phyloP scores from a whole-genome alignment of 2,797 vertebrate species.

The Poeciliopsis infans region DNA sequence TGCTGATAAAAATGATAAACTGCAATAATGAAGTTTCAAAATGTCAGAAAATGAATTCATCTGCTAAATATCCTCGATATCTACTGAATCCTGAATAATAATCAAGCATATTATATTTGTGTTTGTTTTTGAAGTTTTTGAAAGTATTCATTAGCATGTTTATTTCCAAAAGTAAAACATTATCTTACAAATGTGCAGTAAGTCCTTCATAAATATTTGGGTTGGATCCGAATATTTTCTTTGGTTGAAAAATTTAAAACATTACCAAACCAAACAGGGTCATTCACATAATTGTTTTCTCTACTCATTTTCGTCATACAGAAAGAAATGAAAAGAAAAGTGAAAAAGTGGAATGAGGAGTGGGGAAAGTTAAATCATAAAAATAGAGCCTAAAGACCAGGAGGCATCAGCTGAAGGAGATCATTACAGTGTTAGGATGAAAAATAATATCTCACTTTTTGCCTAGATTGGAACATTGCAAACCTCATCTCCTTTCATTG shows the following conservation, averaged over 20 bases:
- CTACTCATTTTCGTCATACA: constrained; percentile 27
- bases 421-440: constrained; percentile 19
- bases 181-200: not conserved
- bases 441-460: not conserved
- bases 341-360: not conserved
- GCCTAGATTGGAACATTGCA: constrained; percentile 3
- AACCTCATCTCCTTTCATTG: constrained; percentile 7
- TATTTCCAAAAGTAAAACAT: not conserved
- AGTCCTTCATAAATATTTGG: not conserved
- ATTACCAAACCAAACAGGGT: constrained; percentile 3
- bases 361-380: constrained; percentile 30
- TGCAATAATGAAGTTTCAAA: not conserved
- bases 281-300: constrained; percentile 26
- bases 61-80: not conserved
- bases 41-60: not conserved
- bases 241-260: not conserved
- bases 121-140: not conserved
- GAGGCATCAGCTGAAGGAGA: constrained; percentile 1
- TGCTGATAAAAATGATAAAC: not conserved
- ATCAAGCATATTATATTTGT: not conserved
- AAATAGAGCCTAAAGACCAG: constrained; percentile 28
- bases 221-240: not conserved
- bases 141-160: not conserved
- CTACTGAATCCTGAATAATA: not conserved
- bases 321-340: constrained; percentile 29